Base-by-base conservation (phyloP, 2,797 vertebrate genomes). In the Sparus aurata region DNA sequence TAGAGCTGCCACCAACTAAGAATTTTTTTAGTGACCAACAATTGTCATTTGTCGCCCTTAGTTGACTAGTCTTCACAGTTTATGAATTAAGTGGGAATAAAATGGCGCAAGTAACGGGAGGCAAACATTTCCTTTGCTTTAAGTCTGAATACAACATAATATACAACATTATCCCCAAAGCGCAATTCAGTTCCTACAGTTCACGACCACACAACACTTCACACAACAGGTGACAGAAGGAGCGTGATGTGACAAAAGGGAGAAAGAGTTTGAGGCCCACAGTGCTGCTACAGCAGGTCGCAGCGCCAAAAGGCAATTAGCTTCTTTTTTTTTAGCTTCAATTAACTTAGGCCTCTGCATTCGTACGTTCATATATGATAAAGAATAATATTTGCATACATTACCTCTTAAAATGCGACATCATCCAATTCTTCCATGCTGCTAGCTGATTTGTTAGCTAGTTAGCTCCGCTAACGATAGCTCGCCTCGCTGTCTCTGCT, bases 351-450 rank as follows among this genome's bases (percentile, higher is more conserved):
- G 30, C 30, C 30, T 30, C 30, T 30, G 30, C 3, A 30, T 30
- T 30, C 30, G 30, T 30, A 27, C 17, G 54, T 27, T 55, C 54
- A 55, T 55, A 27, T 55, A 30, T 27, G 15, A 3, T 27, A 8
- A 17, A 60, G 5, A 70, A 59, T 46, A 52, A 38, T 12, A 71
- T 71, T 41, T 50, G 25, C 54, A 58, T 58, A 59, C 18, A 49
- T 58, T 69, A 69, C 53, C 53, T 41, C 25, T 46, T 69, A 69
- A 58, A 69, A 13, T 25, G 66, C 11, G 1, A 69, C 52, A 9
- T 69, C 68, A 25, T 68, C 65, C n/a, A 69, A 49, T 34, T 49
- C 54, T 10, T 69, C 43, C 55, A 50, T 71, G 27, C 45, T 34
- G n/a, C 41, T 64, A 64, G 30, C 34, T 41, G 23, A 13, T 5